Evolutionary conservation across 1,140 invertebrate genomes (phyloP).

Genomic region (Colletes gigas): DNA sequence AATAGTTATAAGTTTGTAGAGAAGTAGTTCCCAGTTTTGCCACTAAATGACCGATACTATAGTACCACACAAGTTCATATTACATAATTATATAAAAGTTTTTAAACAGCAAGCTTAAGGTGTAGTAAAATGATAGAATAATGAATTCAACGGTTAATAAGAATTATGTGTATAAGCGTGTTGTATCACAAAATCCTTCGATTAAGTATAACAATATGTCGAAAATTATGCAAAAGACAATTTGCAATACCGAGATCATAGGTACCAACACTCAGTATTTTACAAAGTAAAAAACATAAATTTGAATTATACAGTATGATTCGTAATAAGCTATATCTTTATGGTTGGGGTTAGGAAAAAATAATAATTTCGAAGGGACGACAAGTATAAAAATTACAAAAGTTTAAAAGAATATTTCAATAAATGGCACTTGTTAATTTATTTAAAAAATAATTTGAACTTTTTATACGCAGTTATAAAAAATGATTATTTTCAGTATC

Average conservation of each 20-base stretch:
- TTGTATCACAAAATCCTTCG: not conserved
- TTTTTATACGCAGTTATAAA: not conserved
- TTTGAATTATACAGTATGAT: not conserved
- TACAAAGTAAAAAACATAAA: slow-evolving; percentile 13
- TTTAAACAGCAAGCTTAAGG: not conserved
- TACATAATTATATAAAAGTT: not conserved
- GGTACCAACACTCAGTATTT: not conserved
- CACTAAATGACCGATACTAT: too few species aligned
- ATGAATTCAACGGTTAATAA: slow-evolving; percentile 14
- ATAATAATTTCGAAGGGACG: too few species aligned
- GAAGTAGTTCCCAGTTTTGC: too few species aligned
- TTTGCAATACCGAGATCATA: slow-evolving; percentile 9
- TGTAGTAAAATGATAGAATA: not conserved
- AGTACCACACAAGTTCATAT: too few species aligned
- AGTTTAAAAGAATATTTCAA: slow-evolving; percentile 28
- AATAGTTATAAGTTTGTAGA: too few species aligned
- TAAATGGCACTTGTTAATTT: slow-evolving; percentile 14
- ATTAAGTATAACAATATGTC: slow-evolving; percentile 20
- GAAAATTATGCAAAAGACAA: slow-evolving; percentile 21
- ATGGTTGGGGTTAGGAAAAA: too few species aligned
- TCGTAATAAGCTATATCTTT: too few species aligned
- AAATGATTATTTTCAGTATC: not conserved
- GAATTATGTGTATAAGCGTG: slow-evolving; percentile 19
- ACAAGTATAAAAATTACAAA: slow-evolving; percentile 9
- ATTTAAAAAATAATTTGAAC: slow-evolving; percentile 2